Evolutionary conservation across 2,888 invertebrate genomes (phyloP), one percentile per base, ranked within the genome.

Genomic region (Portevinia maculata): DNA sequence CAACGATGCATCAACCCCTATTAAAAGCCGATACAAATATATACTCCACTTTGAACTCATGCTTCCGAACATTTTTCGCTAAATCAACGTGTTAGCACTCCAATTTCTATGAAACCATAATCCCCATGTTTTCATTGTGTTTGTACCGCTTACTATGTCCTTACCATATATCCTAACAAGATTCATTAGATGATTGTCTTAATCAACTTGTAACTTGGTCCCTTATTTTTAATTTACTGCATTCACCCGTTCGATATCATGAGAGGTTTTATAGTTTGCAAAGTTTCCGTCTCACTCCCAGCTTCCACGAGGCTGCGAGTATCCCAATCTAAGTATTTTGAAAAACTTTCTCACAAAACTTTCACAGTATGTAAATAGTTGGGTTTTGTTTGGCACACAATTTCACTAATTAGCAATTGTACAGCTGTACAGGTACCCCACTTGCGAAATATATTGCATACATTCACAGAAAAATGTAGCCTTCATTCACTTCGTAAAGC

Each of bases 391-490:
- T 74, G 46, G 70, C 24, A 44, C 30, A 74, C 69, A 74, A 69
- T 65, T 74, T 48, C 69, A 57, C 74, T 79, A 79, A 79, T 79
- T 79, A 74, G 69, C 62, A 13, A 30, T 74, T 44, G 50, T 39
- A 64, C 44, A 44, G 28, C 55, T 34, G 48, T 28, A 6, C 6
- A 46, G 8, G 44, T 9, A 3, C 5, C 21, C 15, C 15, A 44
- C 39, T 28, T 15, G 41, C 13, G 15, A 76, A 17, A 50, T n/a
- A 32, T 50, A 11, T 15, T 7, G 28, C 32, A 9, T 8, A 55
- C n/a, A n/a, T n/a, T n/a, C n/a, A n/a, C n/a, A n/a, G n/a, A n/a
- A 15, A 62, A 28, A 50, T 5, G 60, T 53, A 67, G 32, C 67
- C 60, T 67, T 39, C 65, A n/a, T 15, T 53, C 11, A 53, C 59